Base-by-base conservation (phyloP, 1,140 invertebrate genomes). In the Drosophila lowei region DNA sequence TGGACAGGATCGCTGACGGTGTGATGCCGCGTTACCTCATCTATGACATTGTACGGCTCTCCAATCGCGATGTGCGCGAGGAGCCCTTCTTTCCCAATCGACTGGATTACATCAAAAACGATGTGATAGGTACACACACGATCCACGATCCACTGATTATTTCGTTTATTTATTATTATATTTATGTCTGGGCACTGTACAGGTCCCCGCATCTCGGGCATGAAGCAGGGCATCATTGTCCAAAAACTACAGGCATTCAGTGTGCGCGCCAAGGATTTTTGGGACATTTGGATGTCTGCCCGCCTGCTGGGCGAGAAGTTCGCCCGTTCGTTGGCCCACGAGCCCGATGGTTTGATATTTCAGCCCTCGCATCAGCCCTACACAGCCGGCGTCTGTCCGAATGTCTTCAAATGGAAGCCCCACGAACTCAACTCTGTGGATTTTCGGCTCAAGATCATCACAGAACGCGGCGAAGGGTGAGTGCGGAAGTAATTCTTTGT, bases 381-480 rank as follows among this genome's bases (percentile, higher is more conserved):
- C 91, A 92, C 93, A n/a, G 85, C 95, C 34, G 99, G 99, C 1
- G 92, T 93, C 9, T 98, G 96, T 90, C 90, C 93, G n/a, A 93
- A 95, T 46, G 96, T 99, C 0, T 92, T 99, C 2, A 99, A 99
- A 92, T 99, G 99, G 99, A 99, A 99, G 92, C 99, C 99, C 0
- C 93, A 95, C 4, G 93, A 95, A 38, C 93, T 97, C 81, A 99
- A 99, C 92, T 99, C 98, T 2, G 95, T 99, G 1, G 99, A 99
- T 92, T 99, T 99, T 91, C 95, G 94, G 81, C 91, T 99, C 13
- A 96, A 96, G 92, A 96, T 99, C 49, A 93, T 93, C 0, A 95
- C 92, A 25, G 94, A 96, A 90, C 91, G 92, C 16, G 94, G 95
- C 43, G 85, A 92, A 71, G 98, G 98, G 81, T 85, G 48, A 80